Evolutionary conservation across 2,113 vertebrate species (phyloP), one percentile per base, ranked within the genome.

Genomic region (Grammomys surdaster): DNA sequence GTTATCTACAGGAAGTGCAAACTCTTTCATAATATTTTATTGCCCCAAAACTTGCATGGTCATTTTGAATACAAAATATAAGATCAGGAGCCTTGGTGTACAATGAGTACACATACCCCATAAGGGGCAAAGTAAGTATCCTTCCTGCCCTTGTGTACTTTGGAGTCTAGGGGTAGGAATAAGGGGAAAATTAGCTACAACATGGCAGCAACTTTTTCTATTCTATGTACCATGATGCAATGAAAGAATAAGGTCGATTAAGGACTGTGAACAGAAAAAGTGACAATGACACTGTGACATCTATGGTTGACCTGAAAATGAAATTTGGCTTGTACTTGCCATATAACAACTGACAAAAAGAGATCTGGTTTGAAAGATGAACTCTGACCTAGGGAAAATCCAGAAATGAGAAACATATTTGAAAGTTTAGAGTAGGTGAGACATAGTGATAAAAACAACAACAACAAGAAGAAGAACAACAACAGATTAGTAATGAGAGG

Each of bases 281-380:
- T 7, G 13, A 2, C 2, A 40, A 40, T 82, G 60, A 91, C 16
- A 70, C 31, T 20, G 16, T 28, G 67, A 56, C 40, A 7, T 20
- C 54, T 26, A 80, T 11, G 36, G 65, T 91, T 75, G 89, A 88
- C 73, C 26, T 76, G 58, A 82, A n/a, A 91, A 75, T 85, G 76
- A 31, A 87, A 77, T 69, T 28, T 89, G 84, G 36, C 14, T 58
- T 51, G 72, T n/a, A 51, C 16, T 33, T 72, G 24, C 56, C n/a
- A 58, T 60, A 31, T 58, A 77, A 92, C 17, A 95, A 5, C 17
- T 28, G 33, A 81, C 80, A 75, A 93, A 92, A 82, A 96, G 69
- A 94, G 51, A 80, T 85, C 78, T n/a, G 0, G 33, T n/a, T 43
- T 19, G 33, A 94, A 81, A 80, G 43, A 54, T 33, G 80, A 89